Evolutionary conservation across 1,140 invertebrate genomes (phyloP), one percentile per base, ranked within the genome.

Genomic region (Drosophila lini): DNA sequence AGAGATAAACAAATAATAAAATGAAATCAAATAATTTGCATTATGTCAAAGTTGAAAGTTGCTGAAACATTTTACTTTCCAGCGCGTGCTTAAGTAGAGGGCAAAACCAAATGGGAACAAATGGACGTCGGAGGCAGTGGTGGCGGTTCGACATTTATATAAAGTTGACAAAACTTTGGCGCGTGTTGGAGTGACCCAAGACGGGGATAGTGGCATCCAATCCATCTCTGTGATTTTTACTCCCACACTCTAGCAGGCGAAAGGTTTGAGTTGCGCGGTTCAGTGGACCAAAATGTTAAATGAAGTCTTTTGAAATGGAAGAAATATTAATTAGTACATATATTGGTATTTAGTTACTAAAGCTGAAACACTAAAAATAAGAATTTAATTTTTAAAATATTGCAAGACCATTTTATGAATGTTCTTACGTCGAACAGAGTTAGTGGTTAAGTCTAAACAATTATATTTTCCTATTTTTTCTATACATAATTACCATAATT

Each of bases 11-110:
- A 73, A 80, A 83, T 77, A 80, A 82, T 83, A 50, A 83, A 80
- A 77, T 64, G 81, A 83, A 84, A 84, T 84, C 73, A 81, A 70
- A 85, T 85, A 78, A 84, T 85, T 84, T 84, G 78, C 79, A 80
- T 84, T 78, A 77, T 75, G 45, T 83, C 56, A 84, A 80, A 85
- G 76, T 84, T 84, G 81, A 83, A 76, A 80, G 65, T 83, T 79
- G 75, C 64, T 50, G 55, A 74, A 79, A 75, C 59, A 47, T 83
- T 83, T 76, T 61, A 42, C 42, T 48, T 71, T 48, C 25, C 36
- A 45, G 70, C 80, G 81, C 81, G 81, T 83, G 81, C 81, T 80
- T 61, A 83, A 83, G 81, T 84, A 69, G 40, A 41, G 71, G 55
- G n/a, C 32, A 45, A 31, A 61, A 52, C 61, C 65, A 36, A 69